Conservation (phyloP, 2,888 invertebrate species). For the Stenchaetothrips biformis region DNA sequence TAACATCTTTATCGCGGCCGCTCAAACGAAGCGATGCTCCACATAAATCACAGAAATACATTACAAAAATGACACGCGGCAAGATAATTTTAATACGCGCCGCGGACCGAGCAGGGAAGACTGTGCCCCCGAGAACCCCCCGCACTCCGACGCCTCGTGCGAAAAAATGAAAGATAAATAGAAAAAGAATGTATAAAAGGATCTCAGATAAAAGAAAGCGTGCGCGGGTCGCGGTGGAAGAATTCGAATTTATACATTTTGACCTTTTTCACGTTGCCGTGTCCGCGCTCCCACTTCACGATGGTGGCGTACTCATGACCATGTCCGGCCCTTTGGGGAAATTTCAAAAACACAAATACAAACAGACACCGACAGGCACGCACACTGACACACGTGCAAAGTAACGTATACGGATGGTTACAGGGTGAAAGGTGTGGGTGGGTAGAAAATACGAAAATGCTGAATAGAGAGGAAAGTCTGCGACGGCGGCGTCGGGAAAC, state of each 20-base stretch:
- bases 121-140: not conserved
- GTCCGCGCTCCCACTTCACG: too few species aligned
- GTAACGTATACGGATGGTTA: not conserved
- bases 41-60: constrained; percentile 21
- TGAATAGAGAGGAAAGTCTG: too few species aligned
- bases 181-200: not conserved
- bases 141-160: not conserved
- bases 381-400: not conserved
- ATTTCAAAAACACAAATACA: not conserved
- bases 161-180: constrained; percentile 8
- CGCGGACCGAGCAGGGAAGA: not conserved
- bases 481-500: not conserved
- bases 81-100: constrained; percentile 20
- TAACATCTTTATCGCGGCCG: constrained; percentile 18
- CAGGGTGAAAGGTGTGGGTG: not conserved
- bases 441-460: not conserved
- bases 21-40: constrained; percentile 15
- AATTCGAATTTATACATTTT: too few species aligned
- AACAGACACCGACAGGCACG: too few species aligned
- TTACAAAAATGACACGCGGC: constrained; percentile 14
- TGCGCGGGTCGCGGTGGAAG: too few species aligned
- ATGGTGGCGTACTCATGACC: too few species aligned
- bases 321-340: too few species aligned
- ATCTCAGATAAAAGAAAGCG: not conserved
- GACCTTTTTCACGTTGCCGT: too few species aligned